A percentile compares a stretch with the other conserved stretches of the same genome.
Evolutionary conservation across 2,888 invertebrate species (phyloP).

Genomic region (Drosophila picticornis): DNA sequence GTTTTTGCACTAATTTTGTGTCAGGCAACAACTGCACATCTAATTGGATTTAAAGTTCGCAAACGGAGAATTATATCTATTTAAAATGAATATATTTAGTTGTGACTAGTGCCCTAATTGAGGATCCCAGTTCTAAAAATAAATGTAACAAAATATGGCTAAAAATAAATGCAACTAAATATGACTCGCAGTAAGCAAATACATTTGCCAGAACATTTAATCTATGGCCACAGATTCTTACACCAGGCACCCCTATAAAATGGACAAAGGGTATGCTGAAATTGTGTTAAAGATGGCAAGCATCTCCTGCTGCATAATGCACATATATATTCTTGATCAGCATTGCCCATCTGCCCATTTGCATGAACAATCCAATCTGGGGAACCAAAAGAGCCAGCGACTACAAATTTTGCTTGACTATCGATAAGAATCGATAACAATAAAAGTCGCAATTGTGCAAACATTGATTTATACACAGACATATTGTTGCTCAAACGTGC

Average conservation of each 20-base stretch:
- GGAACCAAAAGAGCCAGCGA: fast-evolving
- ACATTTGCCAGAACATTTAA: background rate
- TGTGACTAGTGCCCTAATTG: background rate
- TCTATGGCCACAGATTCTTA: background rate
- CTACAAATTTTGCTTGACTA: background rate
- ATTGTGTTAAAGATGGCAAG: background rate
- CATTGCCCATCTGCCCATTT: background rate
- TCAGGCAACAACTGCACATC: background rate
- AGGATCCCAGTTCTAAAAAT: background rate
- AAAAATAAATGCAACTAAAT: too few species aligned
- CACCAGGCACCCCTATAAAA: background rate
- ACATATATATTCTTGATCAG: background rate
- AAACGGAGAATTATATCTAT: background rate
- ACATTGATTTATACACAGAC: background rate
- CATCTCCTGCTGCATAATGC: background rate
- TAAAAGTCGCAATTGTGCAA: background rate
- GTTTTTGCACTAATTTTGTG: background rate
- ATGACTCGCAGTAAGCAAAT: background rate
- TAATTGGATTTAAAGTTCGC: background rate
- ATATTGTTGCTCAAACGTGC: background rate
- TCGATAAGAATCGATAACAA: background rate
- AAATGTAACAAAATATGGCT: background rate
- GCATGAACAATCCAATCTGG: background rate
- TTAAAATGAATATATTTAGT: background rate
- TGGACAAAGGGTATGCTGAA: background rate